A percentile compares a stretch with the other conserved stretches of the same genome.
Conservation (phyloP, 2,888 invertebrate genomes). For the Trypoxylon attenuatum region DNA sequence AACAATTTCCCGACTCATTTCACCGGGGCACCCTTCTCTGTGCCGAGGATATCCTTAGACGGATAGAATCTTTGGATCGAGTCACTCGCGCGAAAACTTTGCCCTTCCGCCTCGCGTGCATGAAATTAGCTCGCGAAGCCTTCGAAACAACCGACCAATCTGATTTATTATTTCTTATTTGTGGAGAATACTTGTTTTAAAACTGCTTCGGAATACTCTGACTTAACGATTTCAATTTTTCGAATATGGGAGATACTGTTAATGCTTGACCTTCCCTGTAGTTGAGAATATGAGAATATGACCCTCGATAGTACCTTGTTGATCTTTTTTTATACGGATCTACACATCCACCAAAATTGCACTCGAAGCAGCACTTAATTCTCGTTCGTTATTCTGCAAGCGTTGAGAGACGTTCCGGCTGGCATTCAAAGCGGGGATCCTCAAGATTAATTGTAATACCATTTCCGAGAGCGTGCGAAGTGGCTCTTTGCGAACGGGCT, state of each 20-base stretch:
- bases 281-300: too few relatives aligned
- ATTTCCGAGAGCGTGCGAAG: conserved; percentile 59
- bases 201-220: too few relatives aligned
- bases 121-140: too few relatives aligned
- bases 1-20: conserved; percentile 75
- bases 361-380: neutral
- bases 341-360: too few relatives aligned
- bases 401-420: conserved; percentile 20
- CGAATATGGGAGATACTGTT: too few relatives aligned
- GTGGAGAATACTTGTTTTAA: too few relatives aligned
- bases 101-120: neutral
- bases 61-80: conserved; percentile 8
- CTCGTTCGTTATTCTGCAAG: neutral
- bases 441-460: conserved; percentile 49
- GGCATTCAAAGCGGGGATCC: conserved; percentile 30
- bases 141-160: too few relatives aligned
- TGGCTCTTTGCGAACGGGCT: conserved; percentile 26
- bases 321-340: too few relatives aligned
- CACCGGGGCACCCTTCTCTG: conserved; percentile 56
- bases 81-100: conserved; percentile 19
- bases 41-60: conserved; percentile 4
- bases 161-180: too few relatives aligned
- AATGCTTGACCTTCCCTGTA: too few relatives aligned
- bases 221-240: too few relatives aligned
- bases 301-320: too few relatives aligned